Evolutionary conservation across 2,113 vertebrate species (phyloP).

Genomic region (Gnathonemus longibarbis): DNA sequence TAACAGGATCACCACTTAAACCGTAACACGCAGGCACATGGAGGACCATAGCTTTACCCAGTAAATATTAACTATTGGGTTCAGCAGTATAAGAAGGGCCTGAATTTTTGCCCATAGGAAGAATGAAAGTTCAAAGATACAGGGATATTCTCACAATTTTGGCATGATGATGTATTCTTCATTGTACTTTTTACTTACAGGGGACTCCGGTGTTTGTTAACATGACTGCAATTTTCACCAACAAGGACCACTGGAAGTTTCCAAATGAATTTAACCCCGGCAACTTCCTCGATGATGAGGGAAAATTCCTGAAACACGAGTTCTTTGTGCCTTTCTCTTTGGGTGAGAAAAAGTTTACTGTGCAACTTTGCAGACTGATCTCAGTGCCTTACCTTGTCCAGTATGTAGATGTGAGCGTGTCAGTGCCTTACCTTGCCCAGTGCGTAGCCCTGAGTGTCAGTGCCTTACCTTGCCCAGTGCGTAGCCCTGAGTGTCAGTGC

Average conservation of each 20-base stretch:
- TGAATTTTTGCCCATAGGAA: not conserved
- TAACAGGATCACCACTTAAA: not conserved
- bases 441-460: not conserved
- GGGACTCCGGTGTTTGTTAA: slow-evolving; percentile 55
- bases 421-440: too few relatives aligned
- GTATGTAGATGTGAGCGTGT: not conserved
- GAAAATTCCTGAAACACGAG: not conserved
- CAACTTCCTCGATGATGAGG: not conserved
- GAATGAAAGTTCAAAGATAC: not conserved
- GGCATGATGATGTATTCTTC: not conserved
- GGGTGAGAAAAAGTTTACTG: not conserved
- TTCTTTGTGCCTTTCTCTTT: not conserved
- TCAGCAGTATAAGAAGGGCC: not conserved
- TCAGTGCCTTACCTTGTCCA: not conserved
- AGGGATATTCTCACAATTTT: not conserved
- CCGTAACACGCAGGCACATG: not conserved
- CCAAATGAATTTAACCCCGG: slow-evolving; percentile 58
- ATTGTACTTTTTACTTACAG: slow-evolving; percentile 36
- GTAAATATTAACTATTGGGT: not conserved
- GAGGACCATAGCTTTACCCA: not conserved
- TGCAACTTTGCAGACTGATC: too few relatives aligned
- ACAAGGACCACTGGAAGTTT: slow-evolving; percentile 56
- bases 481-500: not conserved
- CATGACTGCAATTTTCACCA: slow-evolving; percentile 49
- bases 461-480: not conserved